Evolutionary conservation across 2,797 vertebrate species (phyloP).

Genomic region (Fundulus diaphanus): DNA sequence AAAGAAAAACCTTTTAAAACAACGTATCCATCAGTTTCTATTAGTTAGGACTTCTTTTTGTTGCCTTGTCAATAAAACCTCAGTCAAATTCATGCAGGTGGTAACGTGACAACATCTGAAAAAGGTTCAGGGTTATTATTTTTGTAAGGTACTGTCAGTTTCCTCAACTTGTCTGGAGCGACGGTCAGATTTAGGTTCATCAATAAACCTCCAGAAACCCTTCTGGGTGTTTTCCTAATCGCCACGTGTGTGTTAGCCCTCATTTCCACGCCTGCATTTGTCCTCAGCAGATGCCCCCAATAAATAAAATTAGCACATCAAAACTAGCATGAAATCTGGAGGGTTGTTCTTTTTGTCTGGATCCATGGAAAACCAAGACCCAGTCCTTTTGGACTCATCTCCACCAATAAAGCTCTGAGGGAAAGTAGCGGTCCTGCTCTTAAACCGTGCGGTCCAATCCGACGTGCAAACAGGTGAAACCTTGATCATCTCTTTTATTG

Average conservation of each 20-base stretch:
- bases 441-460: constrained; percentile 28
- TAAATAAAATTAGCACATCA: constrained; percentile 81
- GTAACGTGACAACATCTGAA: too few species aligned
- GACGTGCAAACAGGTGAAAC: constrained; percentile 35
- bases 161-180: neutral
- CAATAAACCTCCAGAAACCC: neutral
- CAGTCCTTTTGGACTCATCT: constrained; percentile 7
- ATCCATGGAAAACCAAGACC: constrained; percentile 37
- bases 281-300: constrained; percentile 47
- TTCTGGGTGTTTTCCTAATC: constrained; percentile 40
- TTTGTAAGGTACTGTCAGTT: neutral
- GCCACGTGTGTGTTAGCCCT: constrained; percentile 32
- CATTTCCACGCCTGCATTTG: constrained; percentile 54
- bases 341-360: constrained; percentile 17
- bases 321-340: constrained; percentile 63
- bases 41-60: too few species aligned
- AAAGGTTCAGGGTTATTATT: neutral
- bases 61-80: too few species aligned
- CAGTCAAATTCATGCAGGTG: too few species aligned
- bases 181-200: neutral
- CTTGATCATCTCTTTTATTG: constrained; percentile 43
- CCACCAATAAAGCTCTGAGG: constrained; percentile 18
- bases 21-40: too few species aligned
- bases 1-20: too few species aligned
- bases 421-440: constrained; percentile 24